A percentile compares a stretch with the other conserved stretches of the same genome.
Evolutionary conservation across 2,797 vertebrate species (phyloP).

Genomic region (Enteromius radiatus): DNA sequence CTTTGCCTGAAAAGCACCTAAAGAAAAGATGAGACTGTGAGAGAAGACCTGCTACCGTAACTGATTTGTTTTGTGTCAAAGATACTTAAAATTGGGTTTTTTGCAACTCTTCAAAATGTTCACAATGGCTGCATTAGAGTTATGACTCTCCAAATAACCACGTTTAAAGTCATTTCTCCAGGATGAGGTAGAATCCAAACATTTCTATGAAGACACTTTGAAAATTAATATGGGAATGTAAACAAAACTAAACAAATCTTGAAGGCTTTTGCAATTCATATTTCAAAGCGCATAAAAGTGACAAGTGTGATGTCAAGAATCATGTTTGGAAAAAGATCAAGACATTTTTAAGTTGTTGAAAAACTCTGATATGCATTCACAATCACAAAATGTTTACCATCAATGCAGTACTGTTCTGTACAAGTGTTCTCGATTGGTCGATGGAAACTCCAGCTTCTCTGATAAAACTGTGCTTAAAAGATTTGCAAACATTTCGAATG

Average conservation of each 20-base stretch:
- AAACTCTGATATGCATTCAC: neutral
- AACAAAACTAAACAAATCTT: constrained; percentile 43
- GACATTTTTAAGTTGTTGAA: neutral
- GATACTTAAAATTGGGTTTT: constrained; percentile 3
- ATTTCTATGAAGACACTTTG: constrained; percentile 55
- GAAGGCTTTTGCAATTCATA: constrained; percentile 44
- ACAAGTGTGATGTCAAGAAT: constrained; percentile 45
- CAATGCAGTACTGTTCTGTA: neutral
- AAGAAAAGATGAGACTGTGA: constrained; percentile 10
- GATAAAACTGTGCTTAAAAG: constrained; percentile 33
- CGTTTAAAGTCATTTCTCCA: constrained; percentile 18
- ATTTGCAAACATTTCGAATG: constrained; percentile 38
- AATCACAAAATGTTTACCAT: neutral
- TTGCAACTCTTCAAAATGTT: neutral
- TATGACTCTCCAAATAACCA: constrained; percentile 14
- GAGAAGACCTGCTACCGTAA: neutral
- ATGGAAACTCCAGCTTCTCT: neutral
- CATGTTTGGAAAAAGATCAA: neutral
- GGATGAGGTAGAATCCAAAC: constrained; percentile 63
- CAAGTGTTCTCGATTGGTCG: neutral
- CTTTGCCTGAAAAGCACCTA: neutral
- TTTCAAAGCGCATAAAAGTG: constrained; percentile 39
- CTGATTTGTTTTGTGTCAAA: neutral
- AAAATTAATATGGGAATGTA: constrained; percentile 40
- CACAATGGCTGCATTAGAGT: neutral